Base-by-base conservation (phyloP, 2,113 vertebrate species). In the Tautogolabrus adspersus region DNA sequence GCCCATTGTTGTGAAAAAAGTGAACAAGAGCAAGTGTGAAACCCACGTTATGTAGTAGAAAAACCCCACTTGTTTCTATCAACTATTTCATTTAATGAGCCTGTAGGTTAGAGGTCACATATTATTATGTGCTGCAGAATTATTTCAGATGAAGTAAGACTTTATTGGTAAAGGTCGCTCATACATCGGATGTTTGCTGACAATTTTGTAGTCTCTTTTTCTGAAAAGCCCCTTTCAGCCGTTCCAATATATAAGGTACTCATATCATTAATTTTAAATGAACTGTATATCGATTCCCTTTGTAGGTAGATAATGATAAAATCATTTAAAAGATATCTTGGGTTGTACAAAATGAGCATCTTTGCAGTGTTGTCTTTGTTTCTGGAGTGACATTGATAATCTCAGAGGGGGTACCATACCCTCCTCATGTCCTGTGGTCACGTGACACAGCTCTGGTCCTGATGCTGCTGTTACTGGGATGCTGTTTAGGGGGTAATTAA, bases 361-460 rank as follows among this genome's bases (percentile, higher is more conserved):
- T 44, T 42, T 18, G 38, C 46, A 47, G 18, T 34, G 13, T 67
- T 26, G 26, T 13, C 42, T 66, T 73, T 66, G 49, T 67, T 62
- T 49, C 37, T 22, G 47, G 19, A 58, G 56, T 73, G 72, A 76
- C 72, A 58, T 42, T 64, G 64, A 75, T 65, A n/a, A 30, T 67
- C 19, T 61, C n/a, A 44, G n/a, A 7, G 21, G 16, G 58, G 65
- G 30, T 26, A 6, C 56, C 1, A 6, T 56, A 72, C 34, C 66
- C 83, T 63, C 15, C 61, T 55, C 12, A 34, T 69, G 34, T 60
- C 58, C 44, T 23, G n/a, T 6, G 19, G 70, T 84, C 87, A 92
- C 63, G 69, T 89, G 89, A 85, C 0, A 13, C 65, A 59, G 57
- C 63, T 54, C n/a, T 68, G 84, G 88, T 91, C 73, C 86, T 88